A percentile compares a stretch with the other conserved stretches of the same genome.
Evolutionary conservation across 2,113 vertebrate genomes (phyloP).

Genomic region (Boleophthalmus pectinirostris): DNA sequence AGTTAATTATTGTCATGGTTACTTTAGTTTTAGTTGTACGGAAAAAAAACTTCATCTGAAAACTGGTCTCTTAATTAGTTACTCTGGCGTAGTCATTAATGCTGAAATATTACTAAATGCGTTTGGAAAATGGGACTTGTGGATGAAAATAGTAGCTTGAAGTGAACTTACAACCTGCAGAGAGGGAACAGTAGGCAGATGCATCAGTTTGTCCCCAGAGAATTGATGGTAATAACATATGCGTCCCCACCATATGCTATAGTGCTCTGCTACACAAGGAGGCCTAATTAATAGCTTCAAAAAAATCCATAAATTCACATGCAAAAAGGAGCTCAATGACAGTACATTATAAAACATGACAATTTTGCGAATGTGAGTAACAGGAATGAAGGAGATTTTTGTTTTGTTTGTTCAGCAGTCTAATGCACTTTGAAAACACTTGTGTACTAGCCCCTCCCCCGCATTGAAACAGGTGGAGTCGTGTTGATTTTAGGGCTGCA

Average conservation of each 20-base stretch:
- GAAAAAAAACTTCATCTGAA: constrained; percentile 24
- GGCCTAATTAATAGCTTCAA: not conserved
- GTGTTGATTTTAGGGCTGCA: constrained; percentile 43
- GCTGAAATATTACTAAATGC: constrained; percentile 15
- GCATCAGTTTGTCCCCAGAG: constrained; percentile 42
- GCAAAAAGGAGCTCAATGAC: not conserved
- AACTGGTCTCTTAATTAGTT: constrained; percentile 16
- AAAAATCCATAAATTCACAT: not conserved
- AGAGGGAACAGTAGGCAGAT: constrained; percentile 22
- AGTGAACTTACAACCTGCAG: constrained; percentile 10
- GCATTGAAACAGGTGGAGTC: constrained; percentile 67
- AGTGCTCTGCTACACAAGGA: constrained; percentile 10
- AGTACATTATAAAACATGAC: constrained; percentile 3
- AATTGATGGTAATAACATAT: constrained; percentile 37
- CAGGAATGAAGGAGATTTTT: constrained; percentile 6
- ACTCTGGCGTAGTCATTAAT: constrained; percentile 2
- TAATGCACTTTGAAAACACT: not conserved
- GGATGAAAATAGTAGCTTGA: constrained; percentile 6
- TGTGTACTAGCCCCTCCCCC: constrained; percentile 26
- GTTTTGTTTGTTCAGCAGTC: constrained; percentile 31
- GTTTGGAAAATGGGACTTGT: constrained; percentile 9
- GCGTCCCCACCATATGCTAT: constrained; percentile 41
- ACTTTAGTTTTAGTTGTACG: constrained; percentile 16
- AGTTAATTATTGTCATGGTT: constrained; percentile 20
- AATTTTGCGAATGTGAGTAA: constrained; percentile 15